Base-by-base conservation (phyloP, 2,113 vertebrate species). In the Gymnorhina tibicen region DNA sequence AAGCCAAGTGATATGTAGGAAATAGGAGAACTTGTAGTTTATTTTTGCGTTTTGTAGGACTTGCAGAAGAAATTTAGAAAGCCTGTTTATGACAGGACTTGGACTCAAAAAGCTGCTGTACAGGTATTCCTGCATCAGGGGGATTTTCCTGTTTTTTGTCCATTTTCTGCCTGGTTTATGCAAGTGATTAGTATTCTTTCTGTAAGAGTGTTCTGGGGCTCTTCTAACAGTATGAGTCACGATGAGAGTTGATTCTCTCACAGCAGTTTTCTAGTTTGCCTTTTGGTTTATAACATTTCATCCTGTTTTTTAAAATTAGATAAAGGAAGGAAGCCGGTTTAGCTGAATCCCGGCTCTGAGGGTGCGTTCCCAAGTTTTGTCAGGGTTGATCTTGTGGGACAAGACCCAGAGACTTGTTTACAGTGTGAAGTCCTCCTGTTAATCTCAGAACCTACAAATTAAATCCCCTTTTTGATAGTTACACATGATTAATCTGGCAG, bases 341-440 rank as follows among this genome's bases (percentile, higher is more conserved):
- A 53, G 50, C 59, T 50, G 41, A 70, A 55, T 80, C 33, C n/a
- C 35, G 41, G 58, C 41, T 89, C 47, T 46, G 59, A 6, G 42
- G 17, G 21, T 35, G 20, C 0, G 0, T 23, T 21, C 42, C 15
- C 0, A 8, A 58, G 27, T 73, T 80, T 33, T 33, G 4, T 23
- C 37, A 30, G 52, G 33, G 16, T n/a, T 3, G 0, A 2, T 49
- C 9, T 62, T 1, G 0, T 64, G 49, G 19, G 32, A 62, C 17
- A 41, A 20, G 58, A 64, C 28, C 52, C 20, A 24, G 22, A 49
- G 46, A 55, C 11, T 62, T 68, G 37, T 39, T 59, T 42, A 9
- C 30, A 28, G 11, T 33, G 6, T 62, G 9, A 69, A 80, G 46
- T 30, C 12, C 14, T 79, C 41, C 33, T 37, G 5, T 60, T 37